A percentile compares a stretch with the other conserved stretches of the same genome.
Conservation (phyloP, 2,888 invertebrate species). For the Epistrophe grossulariae region DNA sequence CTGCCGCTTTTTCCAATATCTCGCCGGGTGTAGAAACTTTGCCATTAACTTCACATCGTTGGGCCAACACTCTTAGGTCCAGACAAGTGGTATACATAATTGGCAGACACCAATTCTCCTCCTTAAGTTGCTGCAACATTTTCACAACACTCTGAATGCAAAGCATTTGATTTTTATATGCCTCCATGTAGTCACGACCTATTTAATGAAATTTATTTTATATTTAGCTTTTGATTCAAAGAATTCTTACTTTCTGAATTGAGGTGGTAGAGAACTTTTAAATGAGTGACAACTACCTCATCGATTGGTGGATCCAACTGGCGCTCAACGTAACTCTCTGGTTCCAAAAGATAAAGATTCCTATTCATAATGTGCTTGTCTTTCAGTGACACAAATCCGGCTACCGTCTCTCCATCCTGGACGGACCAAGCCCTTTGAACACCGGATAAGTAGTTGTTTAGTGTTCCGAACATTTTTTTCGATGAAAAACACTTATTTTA, state of each 20-base stretch:
- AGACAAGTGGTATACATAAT: constrained; percentile 95
- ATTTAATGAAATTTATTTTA: constrained; percentile 47
- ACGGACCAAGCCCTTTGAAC: constrained; percentile 87
- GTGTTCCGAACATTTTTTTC: constrained; percentile 79
- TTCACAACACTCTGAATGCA: constrained; percentile 92
- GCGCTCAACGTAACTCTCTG: constrained; percentile 89
- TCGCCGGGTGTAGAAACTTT: constrained; percentile 84
- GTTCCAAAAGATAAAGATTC: constrained; percentile 88
- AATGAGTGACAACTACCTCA: constrained; percentile 90
- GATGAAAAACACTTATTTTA: not conserved
- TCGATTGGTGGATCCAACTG: constrained; percentile 90
- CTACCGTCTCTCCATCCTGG: constrained; percentile 86
- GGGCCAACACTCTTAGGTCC: constrained; percentile 93
- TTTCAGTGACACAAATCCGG: constrained; percentile 87
- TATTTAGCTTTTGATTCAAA: not conserved
- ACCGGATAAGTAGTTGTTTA: constrained; percentile 82
- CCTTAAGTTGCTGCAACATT: constrained; percentile 93
- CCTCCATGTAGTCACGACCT: constrained; percentile 86
- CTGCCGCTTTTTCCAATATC: constrained; percentile 94
- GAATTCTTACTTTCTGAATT: constrained; percentile 83
- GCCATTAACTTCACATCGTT: constrained; percentile 89
- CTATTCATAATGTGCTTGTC: constrained; percentile 90
- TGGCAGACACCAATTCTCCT: constrained; percentile 98
- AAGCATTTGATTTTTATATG: constrained; percentile 91
- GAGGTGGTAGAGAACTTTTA: constrained; percentile 87